These are phyloP conservation scores for Montipora capitata DNA, from an alignment of 92 coral and sea anemone genomes.

Conservation along the genomic window DNA sequence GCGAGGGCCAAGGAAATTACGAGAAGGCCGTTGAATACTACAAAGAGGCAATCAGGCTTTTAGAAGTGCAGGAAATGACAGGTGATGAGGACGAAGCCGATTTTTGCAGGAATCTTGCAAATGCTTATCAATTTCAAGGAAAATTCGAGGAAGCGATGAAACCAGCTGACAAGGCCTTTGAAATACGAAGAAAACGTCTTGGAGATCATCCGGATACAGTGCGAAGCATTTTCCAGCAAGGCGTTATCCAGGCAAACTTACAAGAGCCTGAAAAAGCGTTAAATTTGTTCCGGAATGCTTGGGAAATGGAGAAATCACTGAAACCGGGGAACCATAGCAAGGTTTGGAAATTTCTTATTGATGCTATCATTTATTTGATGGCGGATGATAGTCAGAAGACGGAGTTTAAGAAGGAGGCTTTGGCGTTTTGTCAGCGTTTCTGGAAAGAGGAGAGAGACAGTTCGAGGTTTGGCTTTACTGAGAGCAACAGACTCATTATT, in stretches of 20 bases:
- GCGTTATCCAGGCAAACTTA: constrained; percentile 64
- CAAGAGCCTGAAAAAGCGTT: constrained; percentile 44
- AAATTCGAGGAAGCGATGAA: constrained; percentile 64
- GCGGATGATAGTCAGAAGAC: not conserved
- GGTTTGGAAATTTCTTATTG: too few relatives aligned
- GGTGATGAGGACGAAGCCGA: constrained; percentile 69
- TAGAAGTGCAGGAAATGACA: constrained; percentile 54
- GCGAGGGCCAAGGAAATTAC: constrained; percentile 52
- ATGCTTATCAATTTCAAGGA: constrained; percentile 44
- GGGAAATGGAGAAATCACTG: constrained; percentile 79
- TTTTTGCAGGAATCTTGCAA: constrained; percentile 80
- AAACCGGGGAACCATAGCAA: constrained; percentile 55
- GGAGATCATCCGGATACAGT: constrained; percentile 78
- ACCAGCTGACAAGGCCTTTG: constrained; percentile 71
- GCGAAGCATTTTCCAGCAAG: constrained; percentile 71
- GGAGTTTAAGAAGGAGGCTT: too few relatives aligned
- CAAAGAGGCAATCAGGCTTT: constrained; percentile 66
- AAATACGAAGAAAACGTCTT: constrained; percentile 39
- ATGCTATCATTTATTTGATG: constrained; percentile 20
- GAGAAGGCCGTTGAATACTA: constrained; percentile 55
- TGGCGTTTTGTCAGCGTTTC: too few relatives aligned
- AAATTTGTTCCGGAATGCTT: constrained; percentile 53
- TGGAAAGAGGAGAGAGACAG: too few relatives aligned
- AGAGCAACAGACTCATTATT: rapidly evolving
- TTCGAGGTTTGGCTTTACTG: too few relatives aligned